Conservation (phyloP, 1,140 invertebrate species). For the Drosophila mauritiana region DNA sequence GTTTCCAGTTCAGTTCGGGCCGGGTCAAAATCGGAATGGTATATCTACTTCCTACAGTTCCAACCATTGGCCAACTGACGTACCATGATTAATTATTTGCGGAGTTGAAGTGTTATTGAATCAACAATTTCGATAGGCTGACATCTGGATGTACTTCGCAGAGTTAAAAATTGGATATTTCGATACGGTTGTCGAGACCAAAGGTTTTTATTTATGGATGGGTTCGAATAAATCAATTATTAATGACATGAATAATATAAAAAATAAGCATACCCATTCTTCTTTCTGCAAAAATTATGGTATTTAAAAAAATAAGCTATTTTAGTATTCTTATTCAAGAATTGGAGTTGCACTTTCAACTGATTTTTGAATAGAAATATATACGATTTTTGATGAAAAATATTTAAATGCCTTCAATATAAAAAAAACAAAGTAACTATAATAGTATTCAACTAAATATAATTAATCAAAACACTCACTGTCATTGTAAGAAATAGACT, state of each 20-base stretch:
- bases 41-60: conserved; percentile 35
- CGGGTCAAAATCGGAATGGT: conserved; percentile 9
- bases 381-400: no score
- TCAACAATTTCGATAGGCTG: conserved; percentile 46
- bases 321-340: no score
- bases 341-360: no score
- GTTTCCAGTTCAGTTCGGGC: conserved; percentile 25
- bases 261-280: no score
- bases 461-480: not conserved
- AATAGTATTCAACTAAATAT: not conserved
- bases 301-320: no score
- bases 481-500: conserved; percentile 5
- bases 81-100: conserved; percentile 61
- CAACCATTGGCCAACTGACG: conserved; percentile 24
- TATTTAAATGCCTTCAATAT: no score
- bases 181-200: conserved; percentile 1
- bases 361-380: no score
- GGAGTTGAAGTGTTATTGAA: conserved; percentile 41
- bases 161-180: not conserved
- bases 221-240: conserved; percentile 1
- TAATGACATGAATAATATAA: not conserved
- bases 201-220: not conserved
- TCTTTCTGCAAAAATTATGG: not conserved
- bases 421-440: no score
- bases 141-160: conserved; percentile 30